Base-by-base conservation (phyloP, 2,113 vertebrate genomes). In the Pyxicephalus adspersus region DNA sequence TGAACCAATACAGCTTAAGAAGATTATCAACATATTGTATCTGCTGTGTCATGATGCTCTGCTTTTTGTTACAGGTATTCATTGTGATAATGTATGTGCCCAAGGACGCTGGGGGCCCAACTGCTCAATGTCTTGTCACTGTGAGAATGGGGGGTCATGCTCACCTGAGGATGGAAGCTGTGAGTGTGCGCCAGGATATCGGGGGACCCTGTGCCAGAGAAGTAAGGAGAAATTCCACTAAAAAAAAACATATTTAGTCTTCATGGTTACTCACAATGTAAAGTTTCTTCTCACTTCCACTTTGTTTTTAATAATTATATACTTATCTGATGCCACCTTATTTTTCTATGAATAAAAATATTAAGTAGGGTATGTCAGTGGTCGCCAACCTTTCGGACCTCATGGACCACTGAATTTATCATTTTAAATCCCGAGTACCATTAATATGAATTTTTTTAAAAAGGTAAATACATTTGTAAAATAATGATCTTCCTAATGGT, bases 101-200 rank as follows among this genome's bases (percentile, higher is more conserved):
- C 95, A 95, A 29, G 96, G 96, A 64, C 96, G 91, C 89, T 99
- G 98, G 98, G 98, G 98, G 34, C 95, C 95, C 74, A 98, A 98
- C 92, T 99, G 98, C 90, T 98, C 98, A 2, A 89, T 96, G 89
- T 93, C 96, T 87, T 99, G 98, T 83, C 96, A 91, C 89, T 99
- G 98, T 28, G 96, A 98, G 88, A 99, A 99, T 0, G 96, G 97
- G 0, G 98, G 96, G 0, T 98, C 96, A 83, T 99, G 98, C 86
- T 96, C 96, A 29, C 96, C 97, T 0, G 94, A 98, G 88, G 97
- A 99, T 0, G 98, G 98, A 0, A 94, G 94, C 77, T 99, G 97
- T 63, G 95, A 98, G 82, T 99, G 98, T 15, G 95, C 97, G 5
- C 96, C 97, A 0, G 98, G 98, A 73, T 99, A 94, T 91, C 93